These are phyloP conservation scores for Artibeus lituratus DNA, from an alignment of 2,797 vertebrate genomes.

Conservation along the genomic window DNA sequence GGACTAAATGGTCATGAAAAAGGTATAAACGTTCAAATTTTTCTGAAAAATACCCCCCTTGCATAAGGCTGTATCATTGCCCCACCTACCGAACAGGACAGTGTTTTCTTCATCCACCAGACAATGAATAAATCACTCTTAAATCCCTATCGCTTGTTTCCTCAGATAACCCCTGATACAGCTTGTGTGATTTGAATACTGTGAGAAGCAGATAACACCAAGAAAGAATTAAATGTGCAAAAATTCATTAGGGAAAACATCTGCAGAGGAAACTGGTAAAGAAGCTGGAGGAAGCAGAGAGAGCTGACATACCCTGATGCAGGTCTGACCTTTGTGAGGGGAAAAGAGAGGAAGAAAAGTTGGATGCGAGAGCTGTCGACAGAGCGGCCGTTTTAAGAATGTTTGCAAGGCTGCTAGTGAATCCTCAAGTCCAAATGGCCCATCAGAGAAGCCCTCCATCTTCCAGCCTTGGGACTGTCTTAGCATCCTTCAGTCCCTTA, in stretches of 20 bases:
- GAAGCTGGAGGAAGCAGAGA: not conserved
- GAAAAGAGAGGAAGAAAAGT: not conserved
- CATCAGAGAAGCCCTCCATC: not conserved
- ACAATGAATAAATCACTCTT: not conserved
- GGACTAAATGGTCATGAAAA: not conserved
- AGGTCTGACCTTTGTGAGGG: not conserved
- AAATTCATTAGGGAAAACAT: not conserved
- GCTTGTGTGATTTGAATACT: not conserved
- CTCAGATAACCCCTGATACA: not conserved
- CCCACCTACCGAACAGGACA: not conserved
- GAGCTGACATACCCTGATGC: not conserved
- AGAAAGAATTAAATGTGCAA: not conserved
- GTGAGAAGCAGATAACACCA: not conserved
- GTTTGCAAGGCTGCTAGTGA: not conserved
- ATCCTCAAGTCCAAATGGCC: not conserved
- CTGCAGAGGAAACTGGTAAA: not conserved
- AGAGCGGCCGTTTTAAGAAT: not conserved
- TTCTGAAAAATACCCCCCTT: not conserved
- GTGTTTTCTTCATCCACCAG: not conserved
- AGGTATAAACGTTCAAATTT: not conserved
- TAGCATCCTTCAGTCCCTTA: not conserved
- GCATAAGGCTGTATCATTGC: not conserved
- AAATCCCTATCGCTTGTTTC: not conserved
- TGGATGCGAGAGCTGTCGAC: not conserved
- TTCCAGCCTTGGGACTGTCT: rapidly evolving